These are phyloP conservation scores for Mus pahari DNA, from an alignment of 2,113 vertebrate species.

Conservation along the genomic window DNA sequence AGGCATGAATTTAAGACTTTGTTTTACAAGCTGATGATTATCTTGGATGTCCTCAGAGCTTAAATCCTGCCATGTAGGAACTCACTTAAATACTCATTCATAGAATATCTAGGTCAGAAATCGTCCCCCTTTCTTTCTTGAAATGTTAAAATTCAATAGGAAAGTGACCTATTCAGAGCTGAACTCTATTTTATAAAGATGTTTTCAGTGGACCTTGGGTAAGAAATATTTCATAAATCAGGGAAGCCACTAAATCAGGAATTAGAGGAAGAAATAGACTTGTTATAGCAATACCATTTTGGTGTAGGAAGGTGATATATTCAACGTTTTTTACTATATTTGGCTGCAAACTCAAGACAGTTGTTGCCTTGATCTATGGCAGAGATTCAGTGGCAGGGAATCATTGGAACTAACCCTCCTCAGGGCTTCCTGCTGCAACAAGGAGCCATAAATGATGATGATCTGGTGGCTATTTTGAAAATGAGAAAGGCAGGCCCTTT, in stretches of 20 bases:
- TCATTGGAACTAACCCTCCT: constrained; percentile 81
- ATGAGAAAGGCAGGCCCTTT: constrained; percentile 72
- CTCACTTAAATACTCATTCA: constrained; percentile 71
- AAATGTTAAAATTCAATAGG: constrained; percentile 83
- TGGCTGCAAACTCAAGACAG: constrained; percentile 75
- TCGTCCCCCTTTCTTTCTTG: constrained; percentile 76
- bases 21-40: constrained; percentile 79
- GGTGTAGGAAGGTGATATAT: constrained; percentile 80
- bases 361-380: constrained; percentile 79
- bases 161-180: constrained; percentile 83
- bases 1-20: constrained; percentile 61
- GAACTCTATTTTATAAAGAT: constrained; percentile 82
- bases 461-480: constrained; percentile 79
- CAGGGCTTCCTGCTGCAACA: constrained; percentile 70
- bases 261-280: constrained; percentile 76
- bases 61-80: constrained; percentile 70
- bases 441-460: constrained; percentile 76
- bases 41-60: constrained; percentile 61
- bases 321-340: constrained; percentile 84
- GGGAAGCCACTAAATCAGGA: constrained; percentile 78
- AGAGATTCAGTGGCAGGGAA: constrained; percentile 76
- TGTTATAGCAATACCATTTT: constrained; percentile 80
- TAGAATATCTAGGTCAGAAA: constrained; percentile 85
- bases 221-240: constrained; percentile 80
- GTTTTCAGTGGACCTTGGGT: constrained; percentile 76